These are phyloP conservation scores for Acheta domesticus DNA, from an alignment of 2,888 invertebrate species.

Conservation along the genomic window DNA sequence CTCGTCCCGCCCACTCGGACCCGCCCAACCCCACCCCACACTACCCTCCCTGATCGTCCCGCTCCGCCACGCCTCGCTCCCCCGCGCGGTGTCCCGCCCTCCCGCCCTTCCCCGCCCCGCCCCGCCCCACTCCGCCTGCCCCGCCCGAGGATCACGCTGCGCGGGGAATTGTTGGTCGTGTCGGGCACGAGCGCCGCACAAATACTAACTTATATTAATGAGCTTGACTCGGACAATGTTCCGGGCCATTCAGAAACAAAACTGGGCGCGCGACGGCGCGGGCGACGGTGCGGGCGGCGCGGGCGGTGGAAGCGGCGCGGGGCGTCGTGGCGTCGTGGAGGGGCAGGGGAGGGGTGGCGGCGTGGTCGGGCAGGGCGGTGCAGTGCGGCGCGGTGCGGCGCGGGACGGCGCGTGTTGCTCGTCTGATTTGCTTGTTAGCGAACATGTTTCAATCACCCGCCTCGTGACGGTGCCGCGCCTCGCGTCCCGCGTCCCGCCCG, in stretches of 20 bases:
- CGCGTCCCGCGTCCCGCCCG: neutral
- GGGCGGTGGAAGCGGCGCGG: neutral
- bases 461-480: neutral
- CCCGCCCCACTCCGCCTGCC: too few relatives aligned
- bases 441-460: slow-evolving; percentile 1
- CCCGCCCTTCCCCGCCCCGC: too few relatives aligned
- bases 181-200: neutral
- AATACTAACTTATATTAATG: slow-evolving; percentile 18
- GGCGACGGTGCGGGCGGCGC: neutral
- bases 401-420: neutral
- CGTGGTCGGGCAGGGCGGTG: too few relatives aligned
- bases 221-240: slow-evolving; percentile 1
- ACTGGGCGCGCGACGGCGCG: neutral
- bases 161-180: neutral
- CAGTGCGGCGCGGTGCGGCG: neutral
- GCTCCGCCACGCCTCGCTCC: neutral
- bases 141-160: neutral
- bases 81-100: too few relatives aligned
- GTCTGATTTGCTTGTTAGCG: slow-evolving; percentile 10
- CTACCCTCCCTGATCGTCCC: too few relatives aligned
- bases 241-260: slow-evolving; percentile 9
- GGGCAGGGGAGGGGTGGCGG: too few relatives aligned
- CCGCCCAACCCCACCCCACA: too few relatives aligned
- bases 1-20: too few relatives aligned
- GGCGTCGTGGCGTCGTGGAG: too few relatives aligned